Evolutionary conservation across 2,113 vertebrate species (phyloP), one percentile per base, ranked within the genome.

Genomic region (Aviceda subcristata): DNA sequence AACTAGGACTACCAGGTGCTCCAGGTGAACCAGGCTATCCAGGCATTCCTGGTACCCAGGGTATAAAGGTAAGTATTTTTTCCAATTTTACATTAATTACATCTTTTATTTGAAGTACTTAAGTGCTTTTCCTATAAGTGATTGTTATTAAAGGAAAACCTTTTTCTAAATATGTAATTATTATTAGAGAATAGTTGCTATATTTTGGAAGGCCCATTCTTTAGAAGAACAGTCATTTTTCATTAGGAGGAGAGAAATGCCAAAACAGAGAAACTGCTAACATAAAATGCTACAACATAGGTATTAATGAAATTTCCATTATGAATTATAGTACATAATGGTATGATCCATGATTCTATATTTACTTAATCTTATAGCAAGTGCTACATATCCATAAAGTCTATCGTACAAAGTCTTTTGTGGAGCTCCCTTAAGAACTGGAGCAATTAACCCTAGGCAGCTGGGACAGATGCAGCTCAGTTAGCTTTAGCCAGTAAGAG

Each of bases 21-120:
- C 94, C 97, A 73, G 99, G 99, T 77, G 98, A 99, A 88, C 98
- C 98, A 57, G 99, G 99, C 88, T 99, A 99, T 91, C 97, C 98
- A 41, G 99, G 99, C 60, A 98, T 99, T 91, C 99, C 99, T 81
- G 99, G 99, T 88, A 95, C 97, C 57, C 97, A 97, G 72, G 99
- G 99, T 91, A 96, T 95, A 97, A 99, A 98, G 98, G 99, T 99
- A 97, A 81, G 95, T 34, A 6, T 71, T 57, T 85, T 90, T 75
- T 46, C 20, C 41, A 51, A 26, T 69, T 88, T 74, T 95, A 75
- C 23, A 13, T 66, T 48, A 67, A 73, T 51, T 46, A 23, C 7
- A 22, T 68, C 6, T 77, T 83, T 53, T 51, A 53, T 67, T 73
- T 19, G 12, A 51, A 51, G 50, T 16, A 51, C 50, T 51, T 51